A percentile compares a stretch with the other conserved stretches of the same genome.
phyloP scores from a whole-genome alignment of 1,140 invertebrate genomes.

The Drosophila kanapiae region DNA sequence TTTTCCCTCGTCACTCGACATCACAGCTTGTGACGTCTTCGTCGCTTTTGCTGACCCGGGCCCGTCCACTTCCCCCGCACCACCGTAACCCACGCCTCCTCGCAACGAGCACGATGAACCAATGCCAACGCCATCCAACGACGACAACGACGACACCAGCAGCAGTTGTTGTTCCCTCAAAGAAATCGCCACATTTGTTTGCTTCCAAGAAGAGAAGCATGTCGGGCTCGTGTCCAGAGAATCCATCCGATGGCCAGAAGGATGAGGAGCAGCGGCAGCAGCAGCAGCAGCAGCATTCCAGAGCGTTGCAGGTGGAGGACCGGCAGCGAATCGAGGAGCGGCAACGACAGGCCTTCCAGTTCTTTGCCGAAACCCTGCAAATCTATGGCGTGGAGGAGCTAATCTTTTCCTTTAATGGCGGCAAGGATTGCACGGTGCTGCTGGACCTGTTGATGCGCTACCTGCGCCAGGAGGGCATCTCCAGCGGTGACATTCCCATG shows the following conservation, averaged over 20 bases:
- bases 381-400: slow-evolving; percentile 89
- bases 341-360: slow-evolving; percentile 33
- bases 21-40: slow-evolving; percentile 20
- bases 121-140: slow-evolving; percentile 9
- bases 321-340: slow-evolving; percentile 34
- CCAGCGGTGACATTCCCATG: slow-evolving; percentile 86
- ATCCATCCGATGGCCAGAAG: slow-evolving; percentile 7
- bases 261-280: neutral
- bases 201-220: neutral
- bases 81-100: neutral
- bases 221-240: neutral
- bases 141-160: neutral
- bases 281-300: slow-evolving; percentile 12
- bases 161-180: neutral
- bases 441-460: slow-evolving; percentile 89
- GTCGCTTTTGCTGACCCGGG: slow-evolving; percentile 7
- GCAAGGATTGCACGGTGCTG: slow-evolving; percentile 98
- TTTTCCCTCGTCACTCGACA: neutral
- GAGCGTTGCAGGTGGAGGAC: neutral
- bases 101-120: slow-evolving; percentile 7
- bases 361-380: slow-evolving; percentile 86
- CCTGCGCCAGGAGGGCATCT: slow-evolving; percentile 48
- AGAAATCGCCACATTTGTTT: slow-evolving; percentile 5
- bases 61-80: slow-evolving; percentile 5
- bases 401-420: slow-evolving; percentile 97